Percentiles rank a stretch among this genome's conserved stretches.
Conservation (phyloP, 2,888 invertebrate genomes). For the Agriopis marginaria region DNA sequence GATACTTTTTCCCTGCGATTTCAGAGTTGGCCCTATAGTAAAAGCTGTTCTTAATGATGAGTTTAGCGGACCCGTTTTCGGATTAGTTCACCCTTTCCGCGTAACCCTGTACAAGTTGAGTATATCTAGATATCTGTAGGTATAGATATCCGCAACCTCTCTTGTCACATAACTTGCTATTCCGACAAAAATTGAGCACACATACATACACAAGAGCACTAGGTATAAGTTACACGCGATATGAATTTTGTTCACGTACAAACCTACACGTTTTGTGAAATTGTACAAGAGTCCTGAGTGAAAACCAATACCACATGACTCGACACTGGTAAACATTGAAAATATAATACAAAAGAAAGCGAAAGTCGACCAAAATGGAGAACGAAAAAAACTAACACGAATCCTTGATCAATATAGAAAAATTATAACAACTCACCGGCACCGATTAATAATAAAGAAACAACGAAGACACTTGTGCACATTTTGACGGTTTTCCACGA, state of each 20-base stretch:
- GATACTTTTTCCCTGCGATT: too few species aligned
- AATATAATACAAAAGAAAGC: conserved; percentile 33
- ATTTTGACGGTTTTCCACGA: conserved; percentile 67
- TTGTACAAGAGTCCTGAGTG: conserved; percentile 37
- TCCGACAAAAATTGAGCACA: conserved; percentile 37
- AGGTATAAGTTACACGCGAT: conserved; percentile 34
- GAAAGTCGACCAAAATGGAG: conserved; percentile 28
- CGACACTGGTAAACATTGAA: conserved; percentile 35
- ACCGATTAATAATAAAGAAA: conserved; percentile 45
- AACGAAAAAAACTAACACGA: conserved; percentile 2
- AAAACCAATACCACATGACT: conserved; percentile 43
- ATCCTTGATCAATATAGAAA: neutral
- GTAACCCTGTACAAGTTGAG: too few species aligned
- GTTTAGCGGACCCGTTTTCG: too few species aligned
- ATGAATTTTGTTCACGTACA: conserved; percentile 46
- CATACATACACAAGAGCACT: conserved; percentile 34
- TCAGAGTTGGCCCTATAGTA: too few species aligned
- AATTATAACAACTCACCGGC: conserved; percentile 47
- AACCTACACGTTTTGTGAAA: conserved; percentile 31
- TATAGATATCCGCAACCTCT: neutral
- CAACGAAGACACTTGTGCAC: conserved; percentile 58
- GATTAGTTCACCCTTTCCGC: too few species aligned
- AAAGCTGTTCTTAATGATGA: too few species aligned
- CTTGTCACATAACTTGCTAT: conserved; percentile 6
- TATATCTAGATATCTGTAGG: too few species aligned